Percentiles rank a stretch among this genome's conserved stretches.
These are phyloP conservation scores for Carabus problematicus DNA, from an alignment of 2,888 invertebrate genomes.

Conservation along the genomic window DNA sequence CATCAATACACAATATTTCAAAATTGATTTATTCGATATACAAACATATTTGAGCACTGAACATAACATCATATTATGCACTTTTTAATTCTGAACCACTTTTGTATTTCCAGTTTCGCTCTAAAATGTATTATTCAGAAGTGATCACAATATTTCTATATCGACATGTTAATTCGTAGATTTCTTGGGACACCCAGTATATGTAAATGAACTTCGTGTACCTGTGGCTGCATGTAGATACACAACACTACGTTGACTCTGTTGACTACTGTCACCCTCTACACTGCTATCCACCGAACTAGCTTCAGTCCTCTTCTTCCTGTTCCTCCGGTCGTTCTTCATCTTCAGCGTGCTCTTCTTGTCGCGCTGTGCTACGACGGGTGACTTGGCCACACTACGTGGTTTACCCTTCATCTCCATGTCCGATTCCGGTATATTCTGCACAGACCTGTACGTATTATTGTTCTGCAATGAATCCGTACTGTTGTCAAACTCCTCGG, in stretches of 20 bases:
- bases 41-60: no score
- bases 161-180: no score
- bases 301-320: constrained; percentile 60
- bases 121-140: no score
- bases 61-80: no score
- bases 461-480: constrained; percentile 46
- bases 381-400: constrained; percentile 55
- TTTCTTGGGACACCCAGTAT: neutral
- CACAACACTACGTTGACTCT: constrained; percentile 83
- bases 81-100: no score
- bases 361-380: constrained; percentile 54
- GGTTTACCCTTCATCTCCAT: constrained; percentile 51
- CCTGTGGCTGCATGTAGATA: constrained; percentile 86
- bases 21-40: no score
- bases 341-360: constrained; percentile 52
- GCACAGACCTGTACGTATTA: constrained; percentile 54
- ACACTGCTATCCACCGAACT: constrained; percentile 72
- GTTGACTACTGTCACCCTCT: constrained; percentile 78
- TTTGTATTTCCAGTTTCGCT: no score
- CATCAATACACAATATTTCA: no score
- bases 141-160: no score
- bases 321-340: constrained; percentile 43
- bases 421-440: constrained; percentile 53
- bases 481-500: constrained; percentile 62
- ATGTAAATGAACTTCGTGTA: constrained; percentile 50